A percentile compares a stretch with the other conserved stretches of the same genome.
Conservation (phyloP, 2,797 vertebrate genomes). For the Lepus oiostolus region DNA sequence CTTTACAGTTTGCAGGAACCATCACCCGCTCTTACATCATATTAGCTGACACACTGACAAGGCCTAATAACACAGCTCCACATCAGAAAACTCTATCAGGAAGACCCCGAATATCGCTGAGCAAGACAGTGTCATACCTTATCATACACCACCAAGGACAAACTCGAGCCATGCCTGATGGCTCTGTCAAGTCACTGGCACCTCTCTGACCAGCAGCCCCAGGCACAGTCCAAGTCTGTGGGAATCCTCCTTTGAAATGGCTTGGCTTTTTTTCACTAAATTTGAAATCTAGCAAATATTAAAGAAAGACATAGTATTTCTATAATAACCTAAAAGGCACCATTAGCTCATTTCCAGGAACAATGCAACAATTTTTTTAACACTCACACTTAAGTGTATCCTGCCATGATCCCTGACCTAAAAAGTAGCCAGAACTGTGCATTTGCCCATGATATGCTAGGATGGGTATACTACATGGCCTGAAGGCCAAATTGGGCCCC, state of each 20-base stretch:
- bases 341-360: not conserved
- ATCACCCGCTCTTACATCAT: not conserved
- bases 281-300: conserved; percentile 39
- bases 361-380: not conserved
- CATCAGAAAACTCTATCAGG: not conserved
- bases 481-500: not conserved
- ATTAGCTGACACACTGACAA: not conserved
- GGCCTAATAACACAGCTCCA: not conserved
- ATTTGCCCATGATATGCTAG: not conserved
- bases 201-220: not conserved
- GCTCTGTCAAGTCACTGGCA: not conserved
- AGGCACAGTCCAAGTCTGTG: no score
- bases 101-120: not conserved
- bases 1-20: not conserved
- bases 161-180: rapidly evolving
- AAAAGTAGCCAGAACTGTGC: not conserved
- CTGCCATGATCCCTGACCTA: not conserved
- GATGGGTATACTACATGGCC: not conserved
- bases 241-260: not conserved
- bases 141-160: not conserved
- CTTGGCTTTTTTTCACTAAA: not conserved
- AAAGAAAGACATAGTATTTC: not conserved
- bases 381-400: not conserved
- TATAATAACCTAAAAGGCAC: not conserved
- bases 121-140: not conserved